These are phyloP conservation scores for Parapsyche elsis DNA, from an alignment of 1,140 invertebrate genomes.

Conservation along the genomic window DNA sequence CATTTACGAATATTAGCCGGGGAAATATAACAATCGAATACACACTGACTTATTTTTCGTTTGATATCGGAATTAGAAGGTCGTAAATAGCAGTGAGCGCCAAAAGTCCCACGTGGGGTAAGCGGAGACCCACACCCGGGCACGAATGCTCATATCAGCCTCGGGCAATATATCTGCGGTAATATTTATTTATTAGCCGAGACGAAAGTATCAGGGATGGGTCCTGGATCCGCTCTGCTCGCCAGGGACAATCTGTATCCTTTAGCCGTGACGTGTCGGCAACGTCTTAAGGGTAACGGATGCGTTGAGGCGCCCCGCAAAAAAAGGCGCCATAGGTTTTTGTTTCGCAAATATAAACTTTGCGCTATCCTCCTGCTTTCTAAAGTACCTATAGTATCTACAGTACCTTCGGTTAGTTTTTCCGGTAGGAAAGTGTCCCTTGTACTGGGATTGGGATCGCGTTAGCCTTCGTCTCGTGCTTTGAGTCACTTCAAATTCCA, in stretches of 20 bases:
- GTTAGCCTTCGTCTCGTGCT: too few species aligned
- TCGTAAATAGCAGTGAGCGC: too few species aligned
- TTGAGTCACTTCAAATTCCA: too few species aligned
- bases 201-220: constrained; percentile 48
- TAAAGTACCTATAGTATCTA: too few species aligned
- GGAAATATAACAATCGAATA: background rate
- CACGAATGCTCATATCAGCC: constrained; percentile 35
- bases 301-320: background rate
- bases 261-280: constrained; percentile 45
- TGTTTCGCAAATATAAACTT: constrained; percentile 23
- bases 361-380: background rate
- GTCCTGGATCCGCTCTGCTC: constrained; percentile 27
- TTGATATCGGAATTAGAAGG: too few species aligned
- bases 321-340: constrained; percentile 27
- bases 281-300: constrained; percentile 44
- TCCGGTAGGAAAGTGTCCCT: too few species aligned
- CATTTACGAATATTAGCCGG: background rate
- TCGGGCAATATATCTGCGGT: constrained; percentile 44
- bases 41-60: too few species aligned
- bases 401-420: too few species aligned
- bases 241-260: constrained; percentile 48
- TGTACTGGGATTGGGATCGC: too few species aligned
- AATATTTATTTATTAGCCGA: constrained; percentile 51
- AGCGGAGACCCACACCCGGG: background rate
- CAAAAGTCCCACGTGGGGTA: background rate